Percentiles rank a stretch among this genome's conserved stretches.
phyloP scores from a whole-genome alignment of 2,888 invertebrate genomes.

The Agonopterix arenella region DNA sequence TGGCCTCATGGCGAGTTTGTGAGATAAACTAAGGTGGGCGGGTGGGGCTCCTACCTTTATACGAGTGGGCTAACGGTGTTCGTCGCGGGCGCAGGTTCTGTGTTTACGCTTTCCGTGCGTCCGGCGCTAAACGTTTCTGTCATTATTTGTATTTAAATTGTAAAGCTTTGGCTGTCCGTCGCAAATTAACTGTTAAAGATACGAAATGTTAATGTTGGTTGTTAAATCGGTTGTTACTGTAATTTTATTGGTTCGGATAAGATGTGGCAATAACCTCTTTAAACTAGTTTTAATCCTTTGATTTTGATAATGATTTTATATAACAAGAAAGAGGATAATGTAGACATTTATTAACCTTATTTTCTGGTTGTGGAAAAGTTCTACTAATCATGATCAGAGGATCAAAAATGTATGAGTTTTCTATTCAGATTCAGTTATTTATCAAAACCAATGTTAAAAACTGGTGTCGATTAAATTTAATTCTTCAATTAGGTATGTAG shows the following conservation, averaged over 20 bases:
- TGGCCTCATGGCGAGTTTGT: conserved; percentile 50
- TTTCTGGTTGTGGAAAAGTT: too few relatives aligned
- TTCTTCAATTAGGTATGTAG: too few relatives aligned
- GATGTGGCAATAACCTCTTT: too few relatives aligned
- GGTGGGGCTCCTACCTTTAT: conserved; percentile 48
- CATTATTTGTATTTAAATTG: conserved; percentile 58
- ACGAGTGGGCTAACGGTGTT: conserved; percentile 57
- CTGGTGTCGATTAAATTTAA: too few relatives aligned
- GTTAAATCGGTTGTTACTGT: conserved; percentile 1
- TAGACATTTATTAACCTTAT: too few relatives aligned
- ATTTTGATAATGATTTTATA: too few relatives aligned
- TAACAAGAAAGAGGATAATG: too few relatives aligned
- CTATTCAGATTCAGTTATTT: too few relatives aligned
- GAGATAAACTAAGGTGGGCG: conserved; percentile 40
- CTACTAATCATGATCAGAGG: too few relatives aligned
- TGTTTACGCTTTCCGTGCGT: conserved; percentile 44
- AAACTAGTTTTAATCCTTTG: too few relatives aligned
- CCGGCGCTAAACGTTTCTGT: conserved; percentile 52
- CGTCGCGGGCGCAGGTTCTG: conserved; percentile 28
- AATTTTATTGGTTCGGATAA: neutral
- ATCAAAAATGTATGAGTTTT: too few relatives aligned
- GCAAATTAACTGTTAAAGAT: conserved; percentile 20
- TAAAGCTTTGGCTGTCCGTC: conserved; percentile 13
- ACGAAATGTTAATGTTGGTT: conserved; percentile 7
- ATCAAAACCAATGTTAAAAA: too few relatives aligned